Conservation (phyloP, 2,888 invertebrate genomes). For the Palloptera scutellata region DNA sequence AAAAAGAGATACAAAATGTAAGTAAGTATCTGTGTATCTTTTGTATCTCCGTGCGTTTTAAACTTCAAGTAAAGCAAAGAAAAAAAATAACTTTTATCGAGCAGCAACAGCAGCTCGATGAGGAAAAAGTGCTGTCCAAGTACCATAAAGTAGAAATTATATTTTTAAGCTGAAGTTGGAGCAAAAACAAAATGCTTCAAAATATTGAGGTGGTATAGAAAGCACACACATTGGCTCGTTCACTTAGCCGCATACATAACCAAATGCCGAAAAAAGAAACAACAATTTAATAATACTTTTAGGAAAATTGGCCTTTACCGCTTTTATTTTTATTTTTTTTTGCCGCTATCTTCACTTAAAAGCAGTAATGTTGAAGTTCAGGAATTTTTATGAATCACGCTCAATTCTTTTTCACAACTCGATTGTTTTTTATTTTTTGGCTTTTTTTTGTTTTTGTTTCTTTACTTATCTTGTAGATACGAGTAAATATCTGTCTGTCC, state of each 20-base stretch:
- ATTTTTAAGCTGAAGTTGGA: not conserved
- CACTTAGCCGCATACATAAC: conserved; percentile 6
- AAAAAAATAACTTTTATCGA: not conserved
- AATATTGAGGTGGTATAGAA: not conserved
- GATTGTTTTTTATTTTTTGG: not conserved
- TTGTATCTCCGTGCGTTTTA: no score
- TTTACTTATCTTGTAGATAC: not conserved
- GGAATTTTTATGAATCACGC: conserved; percentile 29
- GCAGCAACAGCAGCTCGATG: not conserved
- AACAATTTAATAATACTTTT: not conserved
- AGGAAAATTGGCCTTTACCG: not conserved
- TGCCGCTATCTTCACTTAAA: not conserved
- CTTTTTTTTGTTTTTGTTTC: not conserved
- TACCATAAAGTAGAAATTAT: not conserved
- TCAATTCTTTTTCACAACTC: not conserved
- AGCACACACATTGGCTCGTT: conserved; percentile 26
- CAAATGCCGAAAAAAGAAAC: not conserved
- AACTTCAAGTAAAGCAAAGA: no score
- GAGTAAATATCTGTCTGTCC: not conserved
- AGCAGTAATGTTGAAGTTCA: not conserved
- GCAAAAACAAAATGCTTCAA: not conserved
- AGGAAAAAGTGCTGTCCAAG: not conserved
- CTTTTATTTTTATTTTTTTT: conserved; percentile 1
- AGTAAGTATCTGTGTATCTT: no score
- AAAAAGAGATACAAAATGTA: no score